Evolutionary conservation across 2,797 vertebrate species (phyloP).

Genomic region (Parambassis ranga): DNA sequence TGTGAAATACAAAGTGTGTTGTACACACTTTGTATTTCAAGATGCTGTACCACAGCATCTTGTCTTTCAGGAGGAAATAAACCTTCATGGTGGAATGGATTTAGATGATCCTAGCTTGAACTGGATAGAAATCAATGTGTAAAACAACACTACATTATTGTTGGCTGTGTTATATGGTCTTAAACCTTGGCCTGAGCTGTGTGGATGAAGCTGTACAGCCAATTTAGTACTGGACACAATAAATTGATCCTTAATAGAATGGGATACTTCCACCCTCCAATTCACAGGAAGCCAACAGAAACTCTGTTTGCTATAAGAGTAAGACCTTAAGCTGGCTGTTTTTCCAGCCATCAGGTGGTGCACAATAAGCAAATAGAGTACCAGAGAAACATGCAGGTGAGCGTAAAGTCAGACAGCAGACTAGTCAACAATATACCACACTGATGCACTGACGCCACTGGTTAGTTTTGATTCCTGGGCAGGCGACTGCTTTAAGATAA

Average conservation of each 20-base stretch:
- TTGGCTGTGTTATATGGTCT: constrained; percentile 7
- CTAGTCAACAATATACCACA: too few relatives aligned
- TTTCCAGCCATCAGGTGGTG: neutral
- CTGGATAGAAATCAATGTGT: too few relatives aligned
- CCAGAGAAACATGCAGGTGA: neutral
- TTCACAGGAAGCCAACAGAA: constrained; percentile 6
- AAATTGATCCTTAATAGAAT: constrained; percentile 38
- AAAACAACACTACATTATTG: neutral
- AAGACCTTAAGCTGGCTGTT: neutral
- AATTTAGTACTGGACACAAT: constrained; percentile 24
- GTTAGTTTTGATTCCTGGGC: constrained; percentile 25
- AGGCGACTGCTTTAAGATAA: constrained; percentile 39
- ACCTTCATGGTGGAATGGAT: too few relatives aligned
- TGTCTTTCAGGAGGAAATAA: constrained; percentile 52
- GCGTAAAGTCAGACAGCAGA: neutral
- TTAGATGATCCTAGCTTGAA: too few relatives aligned
- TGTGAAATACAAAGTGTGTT: constrained; percentile 5
- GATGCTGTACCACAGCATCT: too few relatives aligned
- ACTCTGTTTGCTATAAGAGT: neutral
- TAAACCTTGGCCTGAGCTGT: constrained; percentile 28
- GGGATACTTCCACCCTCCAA: neutral
- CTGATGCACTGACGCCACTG: neutral
- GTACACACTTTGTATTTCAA: too few relatives aligned
- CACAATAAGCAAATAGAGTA: neutral
- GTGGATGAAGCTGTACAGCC: constrained; percentile 21